A percentile compares a stretch with the other conserved stretches of the same genome.
phyloP scores from a whole-genome alignment of 2,113 vertebrate genomes.

The Takifugu bimaculatus region DNA sequence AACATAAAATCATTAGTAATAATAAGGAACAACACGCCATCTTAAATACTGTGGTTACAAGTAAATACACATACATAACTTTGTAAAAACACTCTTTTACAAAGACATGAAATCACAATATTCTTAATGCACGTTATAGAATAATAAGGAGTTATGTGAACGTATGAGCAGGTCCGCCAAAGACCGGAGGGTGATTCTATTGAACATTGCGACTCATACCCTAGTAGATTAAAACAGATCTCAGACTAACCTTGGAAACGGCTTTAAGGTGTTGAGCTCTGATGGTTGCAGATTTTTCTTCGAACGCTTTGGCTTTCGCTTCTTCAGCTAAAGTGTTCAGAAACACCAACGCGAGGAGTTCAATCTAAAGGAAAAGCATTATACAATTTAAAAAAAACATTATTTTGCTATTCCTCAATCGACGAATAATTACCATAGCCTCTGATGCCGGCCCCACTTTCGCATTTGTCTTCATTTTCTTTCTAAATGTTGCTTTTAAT shows the following conservation, averaged over 20 bases:
- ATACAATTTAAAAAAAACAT: neutral
- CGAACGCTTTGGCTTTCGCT: conserved; percentile 67
- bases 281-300: conserved; percentile 68
- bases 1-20: neutral
- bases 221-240: too few species aligned
- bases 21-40: too few species aligned
- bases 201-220: too few species aligned
- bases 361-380: conserved; percentile 39
- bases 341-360: conserved; percentile 65
- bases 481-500: conserved; percentile 45
- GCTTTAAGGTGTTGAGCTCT: conserved; percentile 62
- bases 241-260: conserved; percentile 60
- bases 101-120: too few species aligned
- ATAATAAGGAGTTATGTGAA: too few species aligned
- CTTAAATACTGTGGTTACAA: too few species aligned
- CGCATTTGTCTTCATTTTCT: conserved; percentile 37
- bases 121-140: too few species aligned
- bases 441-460: conserved; percentile 46
- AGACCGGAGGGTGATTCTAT: too few species aligned
- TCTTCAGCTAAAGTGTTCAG: conserved; percentile 68
- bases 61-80: neutral
- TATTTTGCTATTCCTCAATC: neutral
- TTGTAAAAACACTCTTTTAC: too few species aligned
- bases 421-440: conserved; percentile 54
- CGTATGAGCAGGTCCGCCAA: too few species aligned